Base-by-base conservation (phyloP, 2,888 invertebrate genomes). In the Diarsia brunnea region DNA sequence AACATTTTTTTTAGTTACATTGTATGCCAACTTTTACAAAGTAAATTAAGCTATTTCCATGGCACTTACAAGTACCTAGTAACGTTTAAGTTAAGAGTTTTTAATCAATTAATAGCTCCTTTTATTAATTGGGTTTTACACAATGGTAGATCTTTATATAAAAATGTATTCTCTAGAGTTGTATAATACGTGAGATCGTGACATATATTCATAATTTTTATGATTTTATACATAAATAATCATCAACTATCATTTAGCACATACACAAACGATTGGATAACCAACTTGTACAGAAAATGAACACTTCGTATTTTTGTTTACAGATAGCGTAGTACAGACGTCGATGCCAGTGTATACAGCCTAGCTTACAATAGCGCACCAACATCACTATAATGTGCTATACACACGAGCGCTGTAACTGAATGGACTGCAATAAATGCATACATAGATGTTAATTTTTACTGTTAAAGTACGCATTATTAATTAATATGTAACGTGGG, bases 401-500 rank as follows among this genome's bases (percentile, higher is more conserved):
- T 89, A 88, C 89, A 90, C 90, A 90, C 89, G 81, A 90, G 87
- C 91, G 94, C 93, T 93, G 91, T 94, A 91, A 88, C 73, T 78
- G 87, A 89, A 92, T 90, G 93, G 93, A 95, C 94, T 95, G 93
- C 94, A 92, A 91, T 90, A 90, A 91, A 91, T 92, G 91, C 92
- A 93, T 93, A 92, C 91, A 91, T 94, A 94, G 92, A 92, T 93
- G 91, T 94, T 94, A 94, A 93, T 91, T 92, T 90, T 91, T 91
- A 95, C 90, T 92, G 92, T 92, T 93, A 93, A 93, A 89, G 88
- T 92, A 92, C 90, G 92, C 93, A 92, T 93, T 92, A 90, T 85
- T 89, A 87, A 87, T 89, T 84, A 87, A 84, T 89, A 90, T 93
- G 92, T 94, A 93, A 93, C 89, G 93, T 94, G 93, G 90, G 90